Conservation (phyloP, 2,113 vertebrate genomes). For the Callopanchax toddi region DNA sequence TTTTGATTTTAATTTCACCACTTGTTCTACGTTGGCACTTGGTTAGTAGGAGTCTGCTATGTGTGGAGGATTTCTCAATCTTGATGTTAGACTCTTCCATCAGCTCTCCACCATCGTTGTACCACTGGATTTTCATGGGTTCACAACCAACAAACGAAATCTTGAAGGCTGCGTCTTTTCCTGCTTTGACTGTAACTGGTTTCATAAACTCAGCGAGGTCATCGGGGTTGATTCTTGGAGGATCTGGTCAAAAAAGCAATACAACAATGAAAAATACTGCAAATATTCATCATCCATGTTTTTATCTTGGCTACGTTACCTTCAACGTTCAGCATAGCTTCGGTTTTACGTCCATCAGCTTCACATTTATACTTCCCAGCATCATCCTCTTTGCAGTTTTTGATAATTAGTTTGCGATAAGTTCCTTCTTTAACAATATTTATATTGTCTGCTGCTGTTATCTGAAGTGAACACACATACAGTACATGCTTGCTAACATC, state of each 20-base stretch:
- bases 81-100: constrained; percentile 66
- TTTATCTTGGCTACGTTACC: constrained; percentile 60
- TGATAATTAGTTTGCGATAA: constrained; percentile 79
- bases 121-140: constrained; percentile 85
- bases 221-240: constrained; percentile 82
- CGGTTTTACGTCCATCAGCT: constrained; percentile 80
- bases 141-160: constrained; percentile 82
- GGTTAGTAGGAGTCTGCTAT: constrained; percentile 78
- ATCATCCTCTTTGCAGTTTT: constrained; percentile 78
- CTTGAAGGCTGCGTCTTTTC: constrained; percentile 80
- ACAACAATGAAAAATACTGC: too few species aligned
- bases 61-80: constrained; percentile 77
- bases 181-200: constrained; percentile 81
- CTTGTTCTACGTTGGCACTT: constrained; percentile 80
- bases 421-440: constrained; percentile 79
- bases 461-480: constrained; percentile 66
- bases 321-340: constrained; percentile 74
- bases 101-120: constrained; percentile 82
- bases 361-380: constrained; percentile 86
- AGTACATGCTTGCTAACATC: neutral
- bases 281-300: neutral
- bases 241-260: constrained; percentile 72
- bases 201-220: constrained; percentile 77
- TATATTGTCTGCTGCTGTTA: constrained; percentile 78
- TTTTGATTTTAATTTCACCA: constrained; percentile 86